These are phyloP conservation scores for Pristionchus exspectatus DNA, from an alignment of 2,888 invertebrate genomes.

Conservation along the genomic window DNA sequence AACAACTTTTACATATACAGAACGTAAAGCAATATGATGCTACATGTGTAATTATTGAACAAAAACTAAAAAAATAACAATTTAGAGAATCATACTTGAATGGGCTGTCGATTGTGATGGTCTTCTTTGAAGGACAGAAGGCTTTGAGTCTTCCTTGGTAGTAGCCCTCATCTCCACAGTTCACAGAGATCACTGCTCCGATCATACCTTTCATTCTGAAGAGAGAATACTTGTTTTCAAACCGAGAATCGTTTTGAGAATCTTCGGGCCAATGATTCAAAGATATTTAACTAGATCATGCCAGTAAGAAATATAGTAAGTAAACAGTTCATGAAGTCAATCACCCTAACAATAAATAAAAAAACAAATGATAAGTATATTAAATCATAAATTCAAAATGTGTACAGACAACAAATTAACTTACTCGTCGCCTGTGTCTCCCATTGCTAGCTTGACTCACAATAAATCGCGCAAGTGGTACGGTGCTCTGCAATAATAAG, in stretches of 20 bases:
- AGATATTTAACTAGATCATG: neutral
- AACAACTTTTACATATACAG: too few relatives aligned
- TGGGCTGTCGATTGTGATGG: conserved; percentile 41
- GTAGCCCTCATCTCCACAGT: conserved; percentile 51
- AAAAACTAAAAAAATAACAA: neutral
- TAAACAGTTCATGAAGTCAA: too few relatives aligned
- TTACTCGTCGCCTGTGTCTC: conserved; percentile 16
- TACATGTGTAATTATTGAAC: neutral
- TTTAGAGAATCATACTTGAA: conserved; percentile 2
- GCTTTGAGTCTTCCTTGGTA: conserved; percentile 42
- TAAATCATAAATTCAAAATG: neutral
- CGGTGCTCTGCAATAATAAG: neutral
- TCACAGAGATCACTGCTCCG: conserved; percentile 51
- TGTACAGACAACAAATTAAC: neutral
- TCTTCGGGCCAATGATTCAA: neutral
- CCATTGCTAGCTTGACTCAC: neutral
- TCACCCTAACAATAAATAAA: too few relatives aligned
- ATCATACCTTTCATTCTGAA: conserved; percentile 41
- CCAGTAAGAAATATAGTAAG: too few relatives aligned
- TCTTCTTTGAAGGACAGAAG: conserved; percentile 28
- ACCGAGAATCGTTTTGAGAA: neutral
- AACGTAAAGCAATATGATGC: neutral
- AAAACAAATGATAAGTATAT: neutral
- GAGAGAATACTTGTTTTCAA: too few relatives aligned
- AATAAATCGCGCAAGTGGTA: neutral